phyloP scores from a whole-genome alignment of 1,140 invertebrate species.

The Macrobrachium rosenbergii region DNA sequence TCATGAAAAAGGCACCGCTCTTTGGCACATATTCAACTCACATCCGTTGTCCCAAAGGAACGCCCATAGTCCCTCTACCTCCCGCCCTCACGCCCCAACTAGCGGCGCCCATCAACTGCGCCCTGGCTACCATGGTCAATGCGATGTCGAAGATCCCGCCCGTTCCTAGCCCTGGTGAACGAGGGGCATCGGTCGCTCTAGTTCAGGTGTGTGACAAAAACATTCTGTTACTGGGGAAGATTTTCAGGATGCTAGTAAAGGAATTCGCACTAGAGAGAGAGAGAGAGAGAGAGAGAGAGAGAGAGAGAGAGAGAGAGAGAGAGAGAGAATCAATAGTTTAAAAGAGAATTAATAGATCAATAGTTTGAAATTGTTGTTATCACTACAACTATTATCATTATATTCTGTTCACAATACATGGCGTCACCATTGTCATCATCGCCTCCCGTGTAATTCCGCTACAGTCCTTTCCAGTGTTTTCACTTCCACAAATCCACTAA shows the following conservation, averaged over 20 bases:
- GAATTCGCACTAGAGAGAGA: not conserved
- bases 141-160: conserved; percentile 49
- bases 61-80: conserved; percentile 44
- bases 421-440: too few species aligned
- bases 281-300: too few species aligned
- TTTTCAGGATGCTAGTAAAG: not conserved
- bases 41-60: conserved; percentile 36
- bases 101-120: conserved; percentile 58
- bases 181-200: conserved; percentile 29
- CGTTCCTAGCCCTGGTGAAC: conserved; percentile 10
- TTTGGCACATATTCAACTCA: conserved; percentile 58
- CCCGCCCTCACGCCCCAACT: conserved; percentile 44
- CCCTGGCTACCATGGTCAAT: conserved; percentile 57
- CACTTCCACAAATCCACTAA: too few species aligned
- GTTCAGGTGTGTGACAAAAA: conserved; percentile 32
- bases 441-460: too few species aligned
- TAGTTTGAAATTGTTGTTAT: not conserved
- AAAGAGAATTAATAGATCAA: not conserved
- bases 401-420: too few species aligned
- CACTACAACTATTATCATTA: too few species aligned
- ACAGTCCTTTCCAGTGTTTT: too few species aligned
- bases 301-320: too few species aligned
- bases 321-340: not conserved
- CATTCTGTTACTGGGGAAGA: not conserved
- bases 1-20: conserved; percentile 29